Base-by-base conservation (phyloP, 2,888 invertebrate species). In the Cataglyphis albicans region DNA sequence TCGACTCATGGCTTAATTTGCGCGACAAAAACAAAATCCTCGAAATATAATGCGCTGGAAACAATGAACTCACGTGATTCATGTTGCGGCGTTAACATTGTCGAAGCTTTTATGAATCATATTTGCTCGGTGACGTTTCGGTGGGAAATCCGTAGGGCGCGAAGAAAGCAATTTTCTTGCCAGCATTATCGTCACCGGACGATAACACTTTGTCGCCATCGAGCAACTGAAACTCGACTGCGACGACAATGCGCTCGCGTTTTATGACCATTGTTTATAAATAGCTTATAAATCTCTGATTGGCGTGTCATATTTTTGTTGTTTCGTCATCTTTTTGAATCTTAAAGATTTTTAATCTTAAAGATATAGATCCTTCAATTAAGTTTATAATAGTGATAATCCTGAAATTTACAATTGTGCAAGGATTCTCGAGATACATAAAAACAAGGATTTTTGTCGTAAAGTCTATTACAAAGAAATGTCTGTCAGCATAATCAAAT, bases 121-220 rank as follows among this genome's bases (percentile, higher is more conserved):
- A 15, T 78, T 74, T 64, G 64, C 21, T 21, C 52, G 15, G 41
- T 29, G 29, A 29, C n/a, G 32, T n/a, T 67, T 32, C 32, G 59
- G 35, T n/a, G 59, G 59, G 41, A 70, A 80, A 61, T 44, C 44
- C 35, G 44, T 12, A 44, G 25, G 5, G 25, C 68, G 59, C 32
- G 59, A 44, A 72, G 78, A 59, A 72, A 80, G 72, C 72, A 80
- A 72, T 80, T 59, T 80, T 72, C 78, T 72, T 44, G 70, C 15
- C 72, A 32, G 9, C 44, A 59, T 15, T 32, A 12, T 72, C 32
- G 78, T 70, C 35, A n/a, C 12, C 59, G 72, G 18, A 41, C 59
- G 44, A 72, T 44, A 78, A 72, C 44, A 72, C 70, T 68, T 57
- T 10, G 57, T 44, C 41, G 38, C 41, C 55, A n/a, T 41, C 12